Evolutionary conservation across 2,888 invertebrate genomes (phyloP).

Genomic region (Platypus cylindrus): DNA sequence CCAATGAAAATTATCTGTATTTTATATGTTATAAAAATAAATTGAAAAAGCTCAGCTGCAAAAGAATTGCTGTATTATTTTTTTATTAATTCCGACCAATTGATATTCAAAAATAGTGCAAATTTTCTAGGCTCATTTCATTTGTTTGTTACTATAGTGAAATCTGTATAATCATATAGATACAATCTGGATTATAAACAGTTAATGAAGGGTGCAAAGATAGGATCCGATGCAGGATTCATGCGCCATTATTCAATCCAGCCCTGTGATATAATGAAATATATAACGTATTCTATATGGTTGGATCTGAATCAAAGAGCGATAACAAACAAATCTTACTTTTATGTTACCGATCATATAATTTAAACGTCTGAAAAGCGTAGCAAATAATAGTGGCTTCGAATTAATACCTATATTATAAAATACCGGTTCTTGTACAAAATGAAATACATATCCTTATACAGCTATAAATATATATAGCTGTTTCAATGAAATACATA

Average conservation of each 20-base stretch:
- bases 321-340: conserved; percentile 9
- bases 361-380: conserved; percentile 9
- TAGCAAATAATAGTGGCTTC: conserved; percentile 7
- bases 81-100: background rate
- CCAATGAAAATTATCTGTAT: no score
- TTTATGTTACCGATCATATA: conserved; percentile 9
- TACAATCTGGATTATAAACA: no score
- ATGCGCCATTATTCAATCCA: conserved; percentile 4
- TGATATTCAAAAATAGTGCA: background rate
- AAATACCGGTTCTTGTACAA: conserved; percentile 13
- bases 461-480: no score
- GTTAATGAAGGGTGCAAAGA: no score
- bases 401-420: conserved; percentile 12
- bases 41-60: no score
- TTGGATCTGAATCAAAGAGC: conserved; percentile 2
- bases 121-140: conserved; percentile 1
- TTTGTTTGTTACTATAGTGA: background rate
- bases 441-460: conserved; percentile 13
- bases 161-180: no score
- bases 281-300: conserved; percentile 5
- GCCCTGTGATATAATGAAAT: conserved; percentile 4
- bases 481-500: conserved; percentile 3
- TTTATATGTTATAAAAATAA: no score
- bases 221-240: no score
- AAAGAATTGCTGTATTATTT: background rate